phyloP scores from a whole-genome alignment of 2,888 invertebrate genomes.

The Onthophagus sagittarius region DNA sequence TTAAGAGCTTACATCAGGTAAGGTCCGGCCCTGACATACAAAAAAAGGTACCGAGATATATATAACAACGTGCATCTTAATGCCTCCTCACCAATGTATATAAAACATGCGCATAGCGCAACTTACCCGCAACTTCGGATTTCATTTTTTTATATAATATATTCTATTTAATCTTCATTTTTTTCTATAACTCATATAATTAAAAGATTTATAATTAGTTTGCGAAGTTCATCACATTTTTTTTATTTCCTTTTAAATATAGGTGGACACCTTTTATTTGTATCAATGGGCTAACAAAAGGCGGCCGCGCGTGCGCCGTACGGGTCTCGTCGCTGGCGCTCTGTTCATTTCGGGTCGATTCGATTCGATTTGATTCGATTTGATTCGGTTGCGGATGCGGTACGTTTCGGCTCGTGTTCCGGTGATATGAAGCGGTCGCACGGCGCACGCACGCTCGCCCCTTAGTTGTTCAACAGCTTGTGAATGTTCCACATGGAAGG shows the following conservation, averaged over 20 bases:
- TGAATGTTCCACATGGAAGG: conserved; percentile 48
- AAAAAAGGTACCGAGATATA: conserved; percentile 7
- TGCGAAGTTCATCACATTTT: conserved; percentile 51
- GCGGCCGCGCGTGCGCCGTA: conserved; percentile 49
- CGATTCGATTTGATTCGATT: neutral
- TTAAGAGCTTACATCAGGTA: conserved; percentile 18
- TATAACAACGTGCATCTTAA: conserved; percentile 25
- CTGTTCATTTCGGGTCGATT: neutral
- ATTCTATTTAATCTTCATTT: conserved; percentile 39
- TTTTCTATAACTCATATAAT: conserved; percentile 44
- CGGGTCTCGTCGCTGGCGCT: neutral
- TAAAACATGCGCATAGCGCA: conserved; percentile 40
- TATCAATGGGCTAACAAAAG: conserved; percentile 50
- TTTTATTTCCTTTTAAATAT: conserved; percentile 40
- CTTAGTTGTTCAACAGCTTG: conserved; percentile 47
- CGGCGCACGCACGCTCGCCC: conserved; percentile 42
- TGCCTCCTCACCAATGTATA: conserved; percentile 30
- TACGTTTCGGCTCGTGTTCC: neutral
- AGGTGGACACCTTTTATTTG: conserved; percentile 49
- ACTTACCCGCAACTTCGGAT: conserved; percentile 44
- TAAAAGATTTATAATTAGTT: conserved; percentile 46
- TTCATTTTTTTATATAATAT: conserved; percentile 35
- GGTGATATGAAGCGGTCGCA: conserved; percentile 27
- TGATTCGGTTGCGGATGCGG: neutral
- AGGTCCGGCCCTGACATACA: neutral